phyloP scores from a whole-genome alignment of 2,888 invertebrate species.

The Drosophila austrosaltans region DNA sequence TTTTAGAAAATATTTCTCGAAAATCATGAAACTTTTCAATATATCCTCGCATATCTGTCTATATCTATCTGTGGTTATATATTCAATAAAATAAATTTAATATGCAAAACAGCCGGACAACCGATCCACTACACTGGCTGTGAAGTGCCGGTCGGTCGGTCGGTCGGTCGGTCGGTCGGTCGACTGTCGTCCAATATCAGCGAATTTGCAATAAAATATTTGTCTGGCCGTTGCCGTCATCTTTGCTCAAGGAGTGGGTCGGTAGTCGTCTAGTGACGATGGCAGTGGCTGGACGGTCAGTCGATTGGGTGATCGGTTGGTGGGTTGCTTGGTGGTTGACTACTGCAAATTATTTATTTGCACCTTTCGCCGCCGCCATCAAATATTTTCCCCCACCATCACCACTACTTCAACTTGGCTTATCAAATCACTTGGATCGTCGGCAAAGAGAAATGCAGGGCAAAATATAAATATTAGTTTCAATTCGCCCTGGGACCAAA shows the following conservation, averaged over 20 bases:
- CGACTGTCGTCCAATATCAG: conserved; percentile 74
- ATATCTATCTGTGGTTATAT: conserved; percentile 61
- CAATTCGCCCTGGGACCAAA: conserved; percentile 33
- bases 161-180: conserved; percentile 52
- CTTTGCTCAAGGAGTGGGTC: conserved; percentile 33
- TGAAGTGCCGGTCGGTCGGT: conserved; percentile 31
- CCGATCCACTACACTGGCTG: conserved; percentile 36
- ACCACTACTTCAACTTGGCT: conserved; percentile 32
- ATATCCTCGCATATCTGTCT: conserved; percentile 53
- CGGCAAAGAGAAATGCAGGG: conserved; percentile 70
- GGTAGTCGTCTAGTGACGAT: conserved; percentile 32
- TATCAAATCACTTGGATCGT: conserved; percentile 70
- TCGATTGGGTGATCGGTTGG: conserved; percentile 33
- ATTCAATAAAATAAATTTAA: conserved; percentile 79
- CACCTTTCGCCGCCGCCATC: conserved; percentile 73
- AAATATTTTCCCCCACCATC: conserved; percentile 33
- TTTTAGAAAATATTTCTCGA: background rate
- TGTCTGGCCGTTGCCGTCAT: conserved; percentile 61
- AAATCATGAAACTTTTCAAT: conserved; percentile 17
- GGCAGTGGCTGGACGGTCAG: conserved; percentile 27
- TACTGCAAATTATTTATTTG: conserved; percentile 76
- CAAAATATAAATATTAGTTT: conserved; percentile 73
- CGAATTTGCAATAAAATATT: conserved; percentile 78
- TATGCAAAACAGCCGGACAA: conserved; percentile 68
- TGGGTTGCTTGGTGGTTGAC: conserved; percentile 47